Evolutionary conservation across 2,797 vertebrate species (phyloP).

Genomic region (Bufotes viridis): DNA sequence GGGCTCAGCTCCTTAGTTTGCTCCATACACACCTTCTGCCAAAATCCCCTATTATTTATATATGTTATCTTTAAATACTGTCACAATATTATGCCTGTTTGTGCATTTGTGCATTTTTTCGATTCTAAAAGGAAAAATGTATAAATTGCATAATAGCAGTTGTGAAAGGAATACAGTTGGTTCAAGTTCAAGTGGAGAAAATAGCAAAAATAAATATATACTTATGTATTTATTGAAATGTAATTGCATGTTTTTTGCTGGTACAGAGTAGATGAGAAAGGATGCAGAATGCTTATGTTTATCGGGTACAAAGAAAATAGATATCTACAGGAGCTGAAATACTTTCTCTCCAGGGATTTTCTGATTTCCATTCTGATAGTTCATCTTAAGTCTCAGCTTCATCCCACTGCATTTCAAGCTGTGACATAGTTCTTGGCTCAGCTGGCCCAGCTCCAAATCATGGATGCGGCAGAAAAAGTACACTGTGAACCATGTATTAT

Average conservation of each 20-base stretch:
- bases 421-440: conserved; percentile 59
- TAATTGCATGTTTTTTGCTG: conserved; percentile 54
- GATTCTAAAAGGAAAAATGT: background rate
- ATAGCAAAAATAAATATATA: conserved; percentile 54
- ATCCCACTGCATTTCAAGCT: conserved; percentile 60
- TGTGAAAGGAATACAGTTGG: conserved; percentile 22
- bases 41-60: background rate
- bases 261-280: conserved; percentile 31
- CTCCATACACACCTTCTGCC: too few species aligned
- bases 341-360: conserved; percentile 61
- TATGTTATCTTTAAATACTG: background rate
- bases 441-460: conserved; percentile 57
- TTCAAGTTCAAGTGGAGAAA: conserved; percentile 46
- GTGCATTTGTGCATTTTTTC: background rate
- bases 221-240: conserved; percentile 62
- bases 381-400: conserved; percentile 60
- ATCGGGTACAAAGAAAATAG: conserved; percentile 59
- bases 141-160: conserved; percentile 16
- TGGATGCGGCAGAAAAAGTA: conserved; percentile 53
- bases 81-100: conserved; percentile 21
- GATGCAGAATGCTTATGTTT: conserved; percentile 55
- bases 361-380: conserved; percentile 63
- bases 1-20: too few species aligned
- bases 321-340: conserved; percentile 61
- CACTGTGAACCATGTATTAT: conserved; percentile 30